Evolutionary conservation across 2,888 invertebrate species (phyloP).

Genomic region (Orthosia cruda): DNA sequence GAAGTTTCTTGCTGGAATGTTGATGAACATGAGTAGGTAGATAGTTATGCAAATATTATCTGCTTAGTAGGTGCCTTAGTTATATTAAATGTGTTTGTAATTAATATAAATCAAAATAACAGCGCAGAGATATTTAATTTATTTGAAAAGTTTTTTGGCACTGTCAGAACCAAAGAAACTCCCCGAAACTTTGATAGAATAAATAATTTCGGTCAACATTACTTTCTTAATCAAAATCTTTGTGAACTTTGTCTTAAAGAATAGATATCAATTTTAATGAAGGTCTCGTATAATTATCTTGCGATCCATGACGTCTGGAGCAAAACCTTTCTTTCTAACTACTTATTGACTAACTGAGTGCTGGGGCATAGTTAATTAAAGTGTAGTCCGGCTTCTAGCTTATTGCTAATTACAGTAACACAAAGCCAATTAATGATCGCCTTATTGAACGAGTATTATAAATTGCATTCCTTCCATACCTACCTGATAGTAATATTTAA

Average conservation of each 20-base stretch:
- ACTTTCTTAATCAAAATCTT: neutral
- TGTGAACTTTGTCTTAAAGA: neutral
- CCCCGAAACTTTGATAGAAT: neutral
- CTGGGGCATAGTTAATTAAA: conserved; percentile 12
- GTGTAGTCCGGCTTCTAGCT: neutral
- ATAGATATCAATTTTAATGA: conserved; percentile 15
- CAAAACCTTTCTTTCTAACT: conserved; percentile 12
- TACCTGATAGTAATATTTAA: no score
- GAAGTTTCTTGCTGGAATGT: neutral
- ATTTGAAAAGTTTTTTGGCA: neutral
- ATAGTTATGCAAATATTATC: no score
- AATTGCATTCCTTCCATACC: neutral
- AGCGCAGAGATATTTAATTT: neutral
- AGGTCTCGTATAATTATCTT: conserved; percentile 33
- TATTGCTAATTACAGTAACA: neutral
- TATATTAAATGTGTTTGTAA: no score
- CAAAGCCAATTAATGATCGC: no score
- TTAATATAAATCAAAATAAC: neutral
- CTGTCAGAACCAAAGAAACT: conserved; percentile 1
- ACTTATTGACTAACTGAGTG: conserved; percentile 17
- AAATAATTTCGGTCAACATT: conserved; percentile 9
- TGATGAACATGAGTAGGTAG: neutral
- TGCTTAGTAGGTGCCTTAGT: no score
- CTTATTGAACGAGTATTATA: neutral
- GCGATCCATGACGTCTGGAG: conserved; percentile 8